phyloP scores from a whole-genome alignment of 2,113 vertebrate species.

The Pelusios castaneus region DNA sequence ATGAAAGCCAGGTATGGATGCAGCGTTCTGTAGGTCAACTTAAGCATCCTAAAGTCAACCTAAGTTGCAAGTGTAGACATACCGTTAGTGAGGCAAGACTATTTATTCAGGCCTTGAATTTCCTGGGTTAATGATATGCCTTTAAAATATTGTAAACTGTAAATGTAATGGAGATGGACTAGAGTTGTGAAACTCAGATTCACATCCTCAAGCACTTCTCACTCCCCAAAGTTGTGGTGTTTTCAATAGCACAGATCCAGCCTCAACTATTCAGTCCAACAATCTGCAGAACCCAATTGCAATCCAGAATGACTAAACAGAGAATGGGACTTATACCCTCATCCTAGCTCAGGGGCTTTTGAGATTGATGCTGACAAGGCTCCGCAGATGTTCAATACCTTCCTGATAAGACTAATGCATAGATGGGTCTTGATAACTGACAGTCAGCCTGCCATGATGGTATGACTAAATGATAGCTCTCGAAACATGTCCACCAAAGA shows the following conservation, averaged over 20 bases:
- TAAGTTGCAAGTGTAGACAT: no score
- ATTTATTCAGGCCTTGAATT: not conserved
- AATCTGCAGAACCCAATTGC: not conserved
- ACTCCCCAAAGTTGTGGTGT: not conserved
- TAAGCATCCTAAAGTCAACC: no score
- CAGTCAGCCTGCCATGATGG: not conserved
- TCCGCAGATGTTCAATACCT: conserved; percentile 1
- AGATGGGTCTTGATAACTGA: not conserved
- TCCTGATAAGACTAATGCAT: not conserved
- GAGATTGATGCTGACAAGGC: not conserved
- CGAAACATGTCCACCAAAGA: not conserved
- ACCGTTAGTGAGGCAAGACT: not conserved
- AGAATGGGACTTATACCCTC: conserved; percentile 3
- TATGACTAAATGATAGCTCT: not conserved
- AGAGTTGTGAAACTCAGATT: not conserved
- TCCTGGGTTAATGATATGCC: conserved; percentile 9
- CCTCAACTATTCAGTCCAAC: not conserved
- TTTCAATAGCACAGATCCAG: not conserved
- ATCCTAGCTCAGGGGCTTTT: not conserved
- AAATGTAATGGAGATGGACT: not conserved
- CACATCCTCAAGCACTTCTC: not conserved
- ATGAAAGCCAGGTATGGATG: no score
- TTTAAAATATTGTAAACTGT: conserved; percentile 29
- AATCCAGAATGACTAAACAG: not conserved
- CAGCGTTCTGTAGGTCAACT: no score